Conservation (phyloP, 2,113 vertebrate species). For the Crypturellus undulatus region DNA sequence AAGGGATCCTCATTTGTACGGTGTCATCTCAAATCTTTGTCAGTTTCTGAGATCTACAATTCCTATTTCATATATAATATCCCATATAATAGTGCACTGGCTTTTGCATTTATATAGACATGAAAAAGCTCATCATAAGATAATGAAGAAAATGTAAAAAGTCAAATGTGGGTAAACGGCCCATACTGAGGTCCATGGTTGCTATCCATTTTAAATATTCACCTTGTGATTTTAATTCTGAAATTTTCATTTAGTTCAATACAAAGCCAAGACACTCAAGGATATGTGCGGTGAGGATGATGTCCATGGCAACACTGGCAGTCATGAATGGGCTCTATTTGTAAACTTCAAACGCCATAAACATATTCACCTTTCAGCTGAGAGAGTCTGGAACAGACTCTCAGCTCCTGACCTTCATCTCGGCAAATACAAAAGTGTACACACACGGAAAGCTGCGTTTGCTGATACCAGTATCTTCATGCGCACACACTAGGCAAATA, state of each 20-base stretch:
- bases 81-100: neutral
- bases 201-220: neutral
- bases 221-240: neutral
- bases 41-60: neutral
- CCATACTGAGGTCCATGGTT: neutral
- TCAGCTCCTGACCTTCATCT: neutral
- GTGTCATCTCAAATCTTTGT: neutral
- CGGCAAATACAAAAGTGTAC: neutral
- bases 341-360: neutral
- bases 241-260: neutral
- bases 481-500: neutral
- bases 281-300: neutral
- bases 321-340: neutral
- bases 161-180: neutral
- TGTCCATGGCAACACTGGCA: neutral
- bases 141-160: neutral
- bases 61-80: neutral
- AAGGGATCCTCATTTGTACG: neutral
- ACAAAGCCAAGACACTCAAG: neutral
- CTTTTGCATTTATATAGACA: neutral
- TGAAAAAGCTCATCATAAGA: neutral
- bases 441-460: neutral
- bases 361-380: rapidly evolving
- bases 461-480: neutral
- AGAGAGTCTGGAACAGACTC: neutral